Conservation (phyloP, 2,113 vertebrate genomes). For the Piprites chloris region DNA sequence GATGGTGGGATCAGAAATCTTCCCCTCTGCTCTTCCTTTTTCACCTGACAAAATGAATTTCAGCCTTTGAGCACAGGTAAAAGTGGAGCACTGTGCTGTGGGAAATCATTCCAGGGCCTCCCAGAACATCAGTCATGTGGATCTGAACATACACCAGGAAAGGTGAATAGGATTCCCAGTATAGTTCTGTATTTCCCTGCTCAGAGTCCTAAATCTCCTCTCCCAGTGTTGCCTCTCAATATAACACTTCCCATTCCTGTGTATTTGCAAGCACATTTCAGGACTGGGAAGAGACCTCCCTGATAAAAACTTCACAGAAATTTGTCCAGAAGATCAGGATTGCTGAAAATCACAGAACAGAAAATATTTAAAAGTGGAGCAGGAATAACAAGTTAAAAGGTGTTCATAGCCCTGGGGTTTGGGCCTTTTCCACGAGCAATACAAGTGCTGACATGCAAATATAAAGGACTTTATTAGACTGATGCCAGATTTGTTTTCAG, state of each 20-base stretch:
- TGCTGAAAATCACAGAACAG: neutral
- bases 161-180: fast-evolving
- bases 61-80: neutral
- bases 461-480: neutral
- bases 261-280: neutral
- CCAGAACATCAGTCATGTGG: neutral
- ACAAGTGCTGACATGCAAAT: neutral
- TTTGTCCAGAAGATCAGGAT: neutral
- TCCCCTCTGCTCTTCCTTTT: neutral
- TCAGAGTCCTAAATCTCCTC: neutral
- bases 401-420: neutral
- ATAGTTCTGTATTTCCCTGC: neutral
- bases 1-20: neutral
- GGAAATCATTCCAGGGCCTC: neutral
- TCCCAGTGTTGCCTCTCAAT: neutral
- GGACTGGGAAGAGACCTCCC: neutral
- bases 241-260: neutral
- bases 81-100: neutral
- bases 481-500: neutral
- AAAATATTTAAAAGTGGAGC: neutral
- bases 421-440: neutral
- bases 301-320: neutral
- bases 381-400: neutral
- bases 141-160: neutral
- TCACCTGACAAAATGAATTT: slow-evolving; percentile 12